phyloP scores from a whole-genome alignment of 2,888 invertebrate species.

The Sarcophaga rosellei region DNA sequence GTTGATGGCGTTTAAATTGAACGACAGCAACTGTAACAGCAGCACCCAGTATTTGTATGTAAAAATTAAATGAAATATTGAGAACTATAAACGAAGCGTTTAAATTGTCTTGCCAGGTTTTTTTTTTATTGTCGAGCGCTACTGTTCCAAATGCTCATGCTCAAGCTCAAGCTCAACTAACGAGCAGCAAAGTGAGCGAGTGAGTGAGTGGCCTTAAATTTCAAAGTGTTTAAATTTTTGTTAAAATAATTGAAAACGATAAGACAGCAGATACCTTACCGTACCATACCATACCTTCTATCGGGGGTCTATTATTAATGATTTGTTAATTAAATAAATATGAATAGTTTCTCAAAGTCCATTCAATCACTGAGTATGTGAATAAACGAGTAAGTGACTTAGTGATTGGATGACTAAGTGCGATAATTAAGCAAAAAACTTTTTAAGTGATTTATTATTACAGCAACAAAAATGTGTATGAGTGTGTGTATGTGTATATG shows the following conservation, averaged over 20 bases:
- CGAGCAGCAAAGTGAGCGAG: no score
- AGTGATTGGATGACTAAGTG: no score
- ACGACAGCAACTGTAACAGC: neutral
- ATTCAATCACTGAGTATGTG: no score
- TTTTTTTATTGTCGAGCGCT: no score
- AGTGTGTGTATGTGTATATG: no score
- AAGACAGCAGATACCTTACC: slow-evolving; percentile 13
- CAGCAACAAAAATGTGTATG: no score
- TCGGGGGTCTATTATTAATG: slow-evolving; percentile 20
- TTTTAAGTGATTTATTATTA: no score
- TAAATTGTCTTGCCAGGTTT: slow-evolving; percentile 10
- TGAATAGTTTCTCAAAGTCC: neutral
- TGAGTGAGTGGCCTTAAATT: slow-evolving; percentile 7
- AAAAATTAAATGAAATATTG: neutral
- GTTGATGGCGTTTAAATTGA: slow-evolving; percentile 37
- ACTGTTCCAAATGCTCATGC: no score
- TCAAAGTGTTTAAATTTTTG: slow-evolving; percentile 39
- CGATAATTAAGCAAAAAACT: no score
- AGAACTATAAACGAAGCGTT: slow-evolving; percentile 9
- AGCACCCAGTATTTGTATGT: neutral
- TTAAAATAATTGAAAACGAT: slow-evolving; percentile 48
- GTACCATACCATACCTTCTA: no score
- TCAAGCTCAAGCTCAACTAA: no score
- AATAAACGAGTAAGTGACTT: no score
- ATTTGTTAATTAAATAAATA: slow-evolving; percentile 51